Evolutionary conservation across 2,888 invertebrate genomes (phyloP), one percentile per base, ranked within the genome.

Genomic region (Imbricaverruca yamaguchii): DNA sequence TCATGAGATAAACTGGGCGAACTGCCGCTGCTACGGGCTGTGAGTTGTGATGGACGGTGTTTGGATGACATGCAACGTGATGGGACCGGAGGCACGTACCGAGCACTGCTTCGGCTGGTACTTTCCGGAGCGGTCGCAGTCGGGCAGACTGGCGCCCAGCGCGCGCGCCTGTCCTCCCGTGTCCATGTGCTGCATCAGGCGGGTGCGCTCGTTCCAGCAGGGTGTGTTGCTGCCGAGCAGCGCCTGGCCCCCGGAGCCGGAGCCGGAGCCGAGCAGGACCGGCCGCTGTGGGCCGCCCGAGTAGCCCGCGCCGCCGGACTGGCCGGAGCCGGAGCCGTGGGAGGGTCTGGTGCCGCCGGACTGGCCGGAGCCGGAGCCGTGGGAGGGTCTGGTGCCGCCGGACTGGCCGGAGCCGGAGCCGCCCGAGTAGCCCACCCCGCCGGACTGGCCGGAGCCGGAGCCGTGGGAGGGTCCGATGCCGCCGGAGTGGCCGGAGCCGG

Each of bases 351-450:
- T 11, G 8, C 67, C 25, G n/a, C 67, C 67, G n/a, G 67, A 67
- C n/a, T 65, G 65, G 3, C 67, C 67, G 11, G 67, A 67, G 67
- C 67, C 61, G 80, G 80, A 81, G 25, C 79, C 82, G 25, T 82
- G 79, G 53, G 83, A 82, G 59, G 82, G 83, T 80, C 83, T 82
- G 61, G 83, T 63, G 21, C 61, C 65, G 25, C 83, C 83, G 55
- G 82, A 83, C 69, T 83, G 83, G 15, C 83, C 83, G 55, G 82
- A 39, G 39, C 39, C 39, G 39, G 39, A 81, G 15, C 69, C 65
- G 11, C 39, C 61, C 39, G 83, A 83, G 80, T 83, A 83, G 10
- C 82, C 80, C 1, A 83, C 82, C 13, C 82, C 80, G 1, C 80
- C n/a, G 8, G 65, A 21, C 67, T 80, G 80, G 11, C 82, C 82